Base-by-base conservation (phyloP, 2,797 vertebrate species). In the Lacerta bilineata region DNA sequence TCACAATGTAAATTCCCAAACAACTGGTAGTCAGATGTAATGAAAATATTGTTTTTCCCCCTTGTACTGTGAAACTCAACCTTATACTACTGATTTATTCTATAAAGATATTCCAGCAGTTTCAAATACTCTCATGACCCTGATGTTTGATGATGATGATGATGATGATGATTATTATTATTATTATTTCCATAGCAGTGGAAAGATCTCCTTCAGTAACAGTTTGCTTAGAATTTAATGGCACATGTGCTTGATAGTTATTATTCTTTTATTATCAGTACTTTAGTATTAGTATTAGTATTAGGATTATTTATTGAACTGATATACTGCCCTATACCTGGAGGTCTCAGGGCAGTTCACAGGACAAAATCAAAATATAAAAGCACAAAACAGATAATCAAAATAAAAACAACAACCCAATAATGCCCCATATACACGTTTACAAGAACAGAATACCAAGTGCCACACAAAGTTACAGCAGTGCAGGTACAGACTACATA, bases 141-240 rank as follows among this genome's bases (percentile, higher is more conserved):
- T 89, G 55, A 74, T 72, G 8, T 80, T 79, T 84, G 64, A 88
- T 33, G 33, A 33, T 33, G 33, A 33, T 33, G 33, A 33, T 33
- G 33, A 33, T 33, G 33, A 33, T 33, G 33, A 33, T 33, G 33
- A 33, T 71, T 43, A 84, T 68, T 64, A 72, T 50, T 61, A 18
- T 61, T 61, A 20, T 64, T 64, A 84, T 85, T 89, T 74, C 77
- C n/a, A 20, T 39, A 74, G 78, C 25, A 80, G 50, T 39, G 46
- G 69, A 89, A 80, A 89, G 50, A 89, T 85, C 77, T 74, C 68
- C 69, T 46, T 80, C 23, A 80, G 74, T 74, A 55, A 41, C 55
- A 89, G 66, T 81, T 71, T 87, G 68, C 78, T 87, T 74, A 74
- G 68, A 89, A 85, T 84, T 84, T 64, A 84, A 43, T 80, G 83